Evolutionary conservation across 2,113 vertebrate genomes (phyloP).

Genomic region (Poeciliopsis prolifica): DNA sequence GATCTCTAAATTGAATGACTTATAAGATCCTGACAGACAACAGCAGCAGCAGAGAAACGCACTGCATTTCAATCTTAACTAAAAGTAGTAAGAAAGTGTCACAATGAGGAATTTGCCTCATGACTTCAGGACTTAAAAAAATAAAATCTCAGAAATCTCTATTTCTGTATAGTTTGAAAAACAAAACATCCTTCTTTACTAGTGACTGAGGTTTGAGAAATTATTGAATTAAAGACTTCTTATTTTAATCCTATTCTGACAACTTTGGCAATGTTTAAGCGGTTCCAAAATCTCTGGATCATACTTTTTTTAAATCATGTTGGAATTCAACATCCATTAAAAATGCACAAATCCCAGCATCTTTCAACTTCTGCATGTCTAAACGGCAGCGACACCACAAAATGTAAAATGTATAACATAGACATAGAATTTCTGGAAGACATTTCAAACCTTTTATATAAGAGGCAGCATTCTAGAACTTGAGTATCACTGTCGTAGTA

Average conservation of each 20-base stretch:
- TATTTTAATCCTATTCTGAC: too few species aligned
- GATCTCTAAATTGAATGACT: too few species aligned
- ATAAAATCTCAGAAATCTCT: background rate
- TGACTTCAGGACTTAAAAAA: background rate
- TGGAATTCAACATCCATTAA: background rate
- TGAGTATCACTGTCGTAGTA: background rate
- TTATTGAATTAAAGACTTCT: too few species aligned
- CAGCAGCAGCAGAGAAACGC: background rate
- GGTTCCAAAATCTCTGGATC: background rate
- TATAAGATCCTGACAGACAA: background rate
- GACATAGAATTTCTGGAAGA: too few species aligned
- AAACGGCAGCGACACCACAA: background rate
- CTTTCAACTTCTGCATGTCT: background rate
- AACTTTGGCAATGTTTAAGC: background rate
- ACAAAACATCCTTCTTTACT: too few species aligned
- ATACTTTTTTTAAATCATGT: background rate
- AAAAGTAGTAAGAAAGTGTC: background rate
- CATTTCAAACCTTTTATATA: too few species aligned
- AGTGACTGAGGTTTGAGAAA: too few species aligned
- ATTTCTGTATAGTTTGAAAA: too few species aligned
- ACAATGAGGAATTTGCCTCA: background rate
- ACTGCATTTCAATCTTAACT: background rate
- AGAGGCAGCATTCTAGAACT: background rate
- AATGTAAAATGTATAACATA: too few species aligned
- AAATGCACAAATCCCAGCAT: background rate